phyloP scores from a whole-genome alignment of 2,888 invertebrate species.

The Chloroclysta siterata region DNA sequence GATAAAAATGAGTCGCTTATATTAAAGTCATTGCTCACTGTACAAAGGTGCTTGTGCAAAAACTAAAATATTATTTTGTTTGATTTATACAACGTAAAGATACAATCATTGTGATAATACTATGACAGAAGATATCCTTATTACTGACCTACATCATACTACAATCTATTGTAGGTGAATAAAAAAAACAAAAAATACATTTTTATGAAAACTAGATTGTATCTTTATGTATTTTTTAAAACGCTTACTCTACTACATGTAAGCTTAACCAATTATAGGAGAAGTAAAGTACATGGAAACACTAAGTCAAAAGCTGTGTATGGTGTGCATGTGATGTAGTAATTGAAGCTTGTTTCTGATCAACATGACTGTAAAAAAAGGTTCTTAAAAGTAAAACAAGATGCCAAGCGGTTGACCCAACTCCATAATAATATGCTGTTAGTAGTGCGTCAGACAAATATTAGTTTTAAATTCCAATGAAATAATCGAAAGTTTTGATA shows the following conservation, averaged over 20 bases:
- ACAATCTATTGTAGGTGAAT: not conserved
- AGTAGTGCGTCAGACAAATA: conserved; percentile 33
- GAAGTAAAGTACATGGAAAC: conserved; percentile 26
- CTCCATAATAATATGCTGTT: conserved; percentile 20
- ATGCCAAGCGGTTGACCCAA: conserved; percentile 37
- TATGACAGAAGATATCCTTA: not conserved
- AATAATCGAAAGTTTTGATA: not conserved
- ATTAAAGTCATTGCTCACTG: not conserved
- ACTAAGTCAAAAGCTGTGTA: conserved; percentile 24
- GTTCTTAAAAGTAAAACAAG: conserved; percentile 14
- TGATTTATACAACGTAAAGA: conserved; percentile 17
- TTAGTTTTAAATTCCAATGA: conserved; percentile 17
- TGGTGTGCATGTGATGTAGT: conserved; percentile 30
- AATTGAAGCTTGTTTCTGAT: conserved; percentile 22
- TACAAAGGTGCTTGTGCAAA: conserved; percentile 33
- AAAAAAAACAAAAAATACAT: not conserved
- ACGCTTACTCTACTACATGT: conserved; percentile 34
- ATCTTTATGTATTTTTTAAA: conserved; percentile 27
- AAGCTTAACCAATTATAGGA: conserved; percentile 22
- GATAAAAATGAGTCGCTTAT: not conserved
- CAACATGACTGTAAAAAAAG: not conserved
- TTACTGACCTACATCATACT: not conserved
- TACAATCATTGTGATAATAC: conserved; percentile 5
- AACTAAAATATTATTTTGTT: conserved; percentile 13
- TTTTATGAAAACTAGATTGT: conserved; percentile 18